Evolutionary conservation across 2,888 invertebrate species (phyloP).

Genomic region (Gastracanthus pulcherrimus): DNA sequence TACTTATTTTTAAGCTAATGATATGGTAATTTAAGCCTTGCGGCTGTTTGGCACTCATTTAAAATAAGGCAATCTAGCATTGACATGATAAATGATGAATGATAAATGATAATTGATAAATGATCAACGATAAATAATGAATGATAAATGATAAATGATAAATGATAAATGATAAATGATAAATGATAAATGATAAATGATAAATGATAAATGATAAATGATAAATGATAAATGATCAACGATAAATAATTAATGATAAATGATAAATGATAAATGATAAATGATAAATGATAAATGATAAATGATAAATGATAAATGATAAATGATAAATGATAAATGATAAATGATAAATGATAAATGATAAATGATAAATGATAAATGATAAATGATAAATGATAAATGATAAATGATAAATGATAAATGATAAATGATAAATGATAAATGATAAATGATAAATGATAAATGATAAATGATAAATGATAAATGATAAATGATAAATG

Average conservation of each 20-base stretch:
- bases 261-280: conserved; percentile 56
- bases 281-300: background rate
- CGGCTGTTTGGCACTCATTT: background rate
- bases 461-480: conserved; percentile 55
- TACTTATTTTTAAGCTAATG: background rate
- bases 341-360: too few relatives aligned
- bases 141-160: too few relatives aligned
- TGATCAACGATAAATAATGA: too few relatives aligned
- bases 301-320: too few relatives aligned
- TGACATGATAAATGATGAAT: background rate
- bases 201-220: background rate
- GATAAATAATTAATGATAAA: too few relatives aligned
- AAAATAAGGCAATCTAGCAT: background rate
- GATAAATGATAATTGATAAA: background rate
- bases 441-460: too few relatives aligned
- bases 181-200: background rate
- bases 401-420: background rate
- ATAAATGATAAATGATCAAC: too few relatives aligned
- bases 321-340: too few relatives aligned
- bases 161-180: conserved; percentile 55
- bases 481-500: background rate
- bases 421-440: too few relatives aligned
- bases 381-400: background rate
- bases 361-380: conserved; percentile 55
- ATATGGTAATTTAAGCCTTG: background rate